Evolutionary conservation across 2,113 vertebrate genomes (phyloP).

Genomic region (Colaptes auratus): DNA sequence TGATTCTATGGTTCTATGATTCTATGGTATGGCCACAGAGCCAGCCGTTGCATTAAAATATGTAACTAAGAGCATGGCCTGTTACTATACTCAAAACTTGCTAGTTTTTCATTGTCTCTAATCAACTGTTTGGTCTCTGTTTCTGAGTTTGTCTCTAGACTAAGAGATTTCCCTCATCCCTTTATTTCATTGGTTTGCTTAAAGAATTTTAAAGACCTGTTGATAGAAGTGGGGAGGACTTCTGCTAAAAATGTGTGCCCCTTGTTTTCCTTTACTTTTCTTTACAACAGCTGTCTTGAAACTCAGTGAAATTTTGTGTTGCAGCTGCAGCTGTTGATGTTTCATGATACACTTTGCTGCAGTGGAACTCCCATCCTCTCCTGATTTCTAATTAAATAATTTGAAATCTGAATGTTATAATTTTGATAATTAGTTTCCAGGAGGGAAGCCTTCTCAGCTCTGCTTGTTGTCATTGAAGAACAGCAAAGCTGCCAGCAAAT

Average conservation of each 20-base stretch:
- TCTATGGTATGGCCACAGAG: not conserved
- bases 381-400: not conserved
- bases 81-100: not conserved
- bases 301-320: not conserved
- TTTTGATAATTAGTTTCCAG: conserved; percentile 1
- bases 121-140: not conserved
- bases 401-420: not conserved
- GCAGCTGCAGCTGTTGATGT: not conserved
- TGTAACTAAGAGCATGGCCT: not conserved
- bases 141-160: not conserved
- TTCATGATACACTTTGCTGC: not conserved
- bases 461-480: not conserved
- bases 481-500: not conserved
- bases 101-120: not conserved
- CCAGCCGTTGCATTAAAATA: not conserved
- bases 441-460: not conserved
- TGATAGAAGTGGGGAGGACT: not conserved
- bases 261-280: not conserved
- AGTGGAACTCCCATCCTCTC: not conserved
- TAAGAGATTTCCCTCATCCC: not conserved
- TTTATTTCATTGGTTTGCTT: not conserved
- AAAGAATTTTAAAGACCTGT: not conserved
- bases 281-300: not conserved
- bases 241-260: not conserved
- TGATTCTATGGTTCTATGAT: too few species aligned